Evolutionary conservation across 2,888 invertebrate genomes (phyloP).

Genomic region (Agrypnus murinus): DNA sequence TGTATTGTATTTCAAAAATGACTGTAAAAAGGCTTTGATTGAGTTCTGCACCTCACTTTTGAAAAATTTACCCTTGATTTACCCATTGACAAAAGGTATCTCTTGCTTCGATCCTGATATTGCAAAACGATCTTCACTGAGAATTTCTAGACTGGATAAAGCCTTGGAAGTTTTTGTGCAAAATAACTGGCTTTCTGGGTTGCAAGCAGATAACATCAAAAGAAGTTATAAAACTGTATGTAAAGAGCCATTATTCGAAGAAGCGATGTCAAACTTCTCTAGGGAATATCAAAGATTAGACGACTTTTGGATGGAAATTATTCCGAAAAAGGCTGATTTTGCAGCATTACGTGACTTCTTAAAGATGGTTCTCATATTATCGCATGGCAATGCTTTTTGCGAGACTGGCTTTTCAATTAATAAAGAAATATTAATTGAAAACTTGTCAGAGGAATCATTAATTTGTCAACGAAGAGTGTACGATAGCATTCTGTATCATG

Average conservation of each 20-base stretch:
- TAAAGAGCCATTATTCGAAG: no score
- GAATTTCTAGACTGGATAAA: background rate
- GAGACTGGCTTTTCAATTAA: no score
- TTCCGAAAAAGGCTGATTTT: no score
- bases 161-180: background rate
- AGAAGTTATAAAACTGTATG: no score
- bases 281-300: no score
- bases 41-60: background rate
- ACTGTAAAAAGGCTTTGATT: background rate
- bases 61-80: background rate
- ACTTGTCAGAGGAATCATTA: no score
- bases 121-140: no score
- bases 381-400: background rate
- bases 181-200: background rate
- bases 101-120: background rate
- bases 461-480: no score
- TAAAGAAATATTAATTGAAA: no score
- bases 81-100: background rate
- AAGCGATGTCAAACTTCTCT: no score
- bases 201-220: background rate
- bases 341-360: background rate
- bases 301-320: no score
- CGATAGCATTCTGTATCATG: no score
- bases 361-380: background rate
- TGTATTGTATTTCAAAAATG: background rate